Percentiles rank a stretch among this genome's conserved stretches.
Conservation (phyloP, 2,888 invertebrate genomes). For the Leucophenga montana region DNA sequence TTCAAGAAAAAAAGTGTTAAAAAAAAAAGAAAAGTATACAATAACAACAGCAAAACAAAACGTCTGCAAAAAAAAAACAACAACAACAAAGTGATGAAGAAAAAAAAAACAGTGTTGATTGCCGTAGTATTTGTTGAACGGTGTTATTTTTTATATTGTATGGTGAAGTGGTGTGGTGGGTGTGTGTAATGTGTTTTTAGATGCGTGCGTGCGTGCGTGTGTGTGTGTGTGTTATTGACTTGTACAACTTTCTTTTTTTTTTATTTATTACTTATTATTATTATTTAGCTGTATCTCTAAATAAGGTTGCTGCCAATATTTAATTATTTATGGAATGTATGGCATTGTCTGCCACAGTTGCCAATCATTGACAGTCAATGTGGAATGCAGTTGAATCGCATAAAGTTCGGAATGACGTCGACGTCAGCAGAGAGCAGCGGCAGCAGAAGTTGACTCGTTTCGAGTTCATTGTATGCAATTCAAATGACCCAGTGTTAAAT, state of each 20-base stretch:
- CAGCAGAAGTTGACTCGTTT: too few relatives aligned
- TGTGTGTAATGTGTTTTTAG: background rate
- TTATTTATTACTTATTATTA: background rate
- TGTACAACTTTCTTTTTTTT: conserved; percentile 23
- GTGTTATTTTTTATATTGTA: conserved; percentile 2
- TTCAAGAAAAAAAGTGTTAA: background rate
- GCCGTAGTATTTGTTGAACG: conserved; percentile 12
- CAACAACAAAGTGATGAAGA: background rate
- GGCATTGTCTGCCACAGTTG: too few relatives aligned
- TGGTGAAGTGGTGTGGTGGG: background rate
- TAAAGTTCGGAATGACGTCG: too few relatives aligned
- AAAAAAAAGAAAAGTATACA: background rate
- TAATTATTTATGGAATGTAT: conserved; percentile 9
- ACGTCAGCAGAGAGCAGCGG: too few relatives aligned
- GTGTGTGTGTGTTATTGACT: conserved; percentile 13
- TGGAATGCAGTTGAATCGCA: too few relatives aligned
- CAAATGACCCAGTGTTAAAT: too few relatives aligned
- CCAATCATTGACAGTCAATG: too few relatives aligned
- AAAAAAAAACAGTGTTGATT: conserved; percentile 25
- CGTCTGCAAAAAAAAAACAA: background rate
- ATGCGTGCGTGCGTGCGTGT: background rate
- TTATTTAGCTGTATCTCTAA: background rate
- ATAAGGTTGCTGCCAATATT: conserved; percentile 11
- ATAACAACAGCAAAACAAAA: background rate
- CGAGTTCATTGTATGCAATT: too few relatives aligned